Evolutionary conservation across 1,140 invertebrate genomes (phyloP), one percentile per base, ranked within the genome.

Genomic region (Heliothis subflexa): DNA sequence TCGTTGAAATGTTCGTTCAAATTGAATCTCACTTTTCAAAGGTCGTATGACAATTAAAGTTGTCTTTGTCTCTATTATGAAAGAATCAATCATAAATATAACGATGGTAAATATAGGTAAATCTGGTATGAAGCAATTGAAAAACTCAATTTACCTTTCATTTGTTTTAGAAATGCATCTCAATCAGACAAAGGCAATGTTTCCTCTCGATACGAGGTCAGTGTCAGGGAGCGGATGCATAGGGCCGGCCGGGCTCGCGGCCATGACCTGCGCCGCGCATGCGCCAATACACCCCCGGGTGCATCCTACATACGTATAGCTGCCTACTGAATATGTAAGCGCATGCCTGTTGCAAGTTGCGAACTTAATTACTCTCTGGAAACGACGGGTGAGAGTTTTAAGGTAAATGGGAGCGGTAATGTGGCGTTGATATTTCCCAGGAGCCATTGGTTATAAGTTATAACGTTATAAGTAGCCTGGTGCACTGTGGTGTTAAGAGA

Each of bases 341-440:
- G 47, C 47, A 70, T 70, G 66, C 66, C 66, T 70, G 47, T 70
- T 70, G 66, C 66, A 50, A 70, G 47, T 70, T 70, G 66, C 66
- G 25, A 70, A 11, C 45, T 49, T 70, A 25, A 70, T 70, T 70
- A 70, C 47, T 70, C n/a, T 70, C 64, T 14, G 47, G 45, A 25
- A 49, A 68, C 61, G 18, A 40, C 33, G 33, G 21, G 33, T 40
- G 16, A 21, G 40, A 50, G 50, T 70, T 49, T 14, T 16, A 47
- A 49, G 61, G 18, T 47, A 66, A 49, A 66, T 45, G 62, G n/a
- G 16, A 12, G n/a, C 18, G 21, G 21, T 18, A 40, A 45, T 21
- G 14, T 16, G 9, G n/a, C 13, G 13, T 25, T 25, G 21, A 11
- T 14, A 10, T 18, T 64, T 16, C 14, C n/a, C 40, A 45, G n/a